Conservation (phyloP, 2,113 vertebrate species). For the Lepidothrix coronata region DNA sequence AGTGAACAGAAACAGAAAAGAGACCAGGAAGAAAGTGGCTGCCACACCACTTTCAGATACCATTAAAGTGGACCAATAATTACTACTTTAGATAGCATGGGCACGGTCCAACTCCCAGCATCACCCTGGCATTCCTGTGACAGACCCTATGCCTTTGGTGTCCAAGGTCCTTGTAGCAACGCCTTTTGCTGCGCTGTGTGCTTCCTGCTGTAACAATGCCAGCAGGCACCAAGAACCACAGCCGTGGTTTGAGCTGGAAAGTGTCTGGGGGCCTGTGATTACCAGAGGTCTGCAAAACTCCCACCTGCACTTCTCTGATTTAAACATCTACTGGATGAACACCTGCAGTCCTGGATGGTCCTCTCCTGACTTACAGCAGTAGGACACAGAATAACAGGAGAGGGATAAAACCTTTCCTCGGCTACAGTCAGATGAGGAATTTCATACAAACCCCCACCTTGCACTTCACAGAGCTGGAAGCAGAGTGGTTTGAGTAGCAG, state of each 20-base stretch:
- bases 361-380: neutral
- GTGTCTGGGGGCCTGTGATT: accelerated
- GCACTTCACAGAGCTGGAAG: neutral
- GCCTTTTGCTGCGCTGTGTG: neutral
- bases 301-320: neutral
- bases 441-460: neutral
- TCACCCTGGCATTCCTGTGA: neutral
- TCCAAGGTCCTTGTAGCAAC: neutral
- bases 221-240: neutral
- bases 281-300: neutral
- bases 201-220: neutral
- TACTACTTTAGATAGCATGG: neutral
- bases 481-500: neutral
- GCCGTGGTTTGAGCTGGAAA: neutral
- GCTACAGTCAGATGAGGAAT: neutral
- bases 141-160: neutral
- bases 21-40: neutral
- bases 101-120: neutral
- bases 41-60: neutral
- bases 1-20: neutral
- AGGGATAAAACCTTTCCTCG: neutral
- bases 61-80: neutral
- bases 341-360: neutral
- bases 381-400: accelerated
- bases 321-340: neutral